Evolutionary conservation across 2,797 vertebrate genomes (phyloP).

Genomic region (Gobio occitaniae): DNA sequence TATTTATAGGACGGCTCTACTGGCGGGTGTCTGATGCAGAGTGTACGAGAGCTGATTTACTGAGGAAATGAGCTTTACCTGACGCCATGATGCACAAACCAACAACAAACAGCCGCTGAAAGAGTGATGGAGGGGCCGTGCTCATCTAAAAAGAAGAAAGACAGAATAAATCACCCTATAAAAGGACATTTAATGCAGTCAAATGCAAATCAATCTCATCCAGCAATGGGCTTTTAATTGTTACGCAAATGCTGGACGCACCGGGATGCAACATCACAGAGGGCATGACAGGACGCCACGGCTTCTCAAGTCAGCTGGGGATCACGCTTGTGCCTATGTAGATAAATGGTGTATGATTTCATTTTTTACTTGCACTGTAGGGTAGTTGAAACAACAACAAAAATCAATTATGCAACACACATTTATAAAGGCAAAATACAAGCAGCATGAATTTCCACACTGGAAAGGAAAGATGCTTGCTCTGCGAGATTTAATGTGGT

Average conservation of each 20-base stretch:
- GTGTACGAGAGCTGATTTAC: conserved; percentile 15
- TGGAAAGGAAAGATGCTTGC: neutral
- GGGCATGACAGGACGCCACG: conserved; percentile 8
- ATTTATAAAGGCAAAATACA: neutral
- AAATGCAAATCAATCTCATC: conserved; percentile 57
- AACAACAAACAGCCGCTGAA: conserved; percentile 2
- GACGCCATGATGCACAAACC: neutral
- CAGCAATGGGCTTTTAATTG: conserved; percentile 57
- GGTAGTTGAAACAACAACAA: neutral
- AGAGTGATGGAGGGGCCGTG: conserved; percentile 14
- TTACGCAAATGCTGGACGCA: conserved; percentile 54
- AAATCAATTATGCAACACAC: neutral
- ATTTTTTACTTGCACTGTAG: neutral
- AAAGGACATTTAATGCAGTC: conserved; percentile 56
- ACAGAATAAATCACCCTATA: conserved; percentile 58
- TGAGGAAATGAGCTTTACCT: conserved; percentile 22
- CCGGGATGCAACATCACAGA: conserved; percentile 42
- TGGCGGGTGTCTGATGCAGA: neutral
- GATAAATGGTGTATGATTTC: neutral
- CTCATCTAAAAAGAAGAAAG: conserved; percentile 42
- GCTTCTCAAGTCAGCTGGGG: neutral
- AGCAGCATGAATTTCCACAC: neutral
- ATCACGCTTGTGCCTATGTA: neutral
- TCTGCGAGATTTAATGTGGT: neutral
- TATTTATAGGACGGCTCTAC: neutral